These are phyloP conservation scores for Lasioglossum calceatum DNA, from an alignment of 2,888 invertebrate genomes.

Conservation along the genomic window DNA sequence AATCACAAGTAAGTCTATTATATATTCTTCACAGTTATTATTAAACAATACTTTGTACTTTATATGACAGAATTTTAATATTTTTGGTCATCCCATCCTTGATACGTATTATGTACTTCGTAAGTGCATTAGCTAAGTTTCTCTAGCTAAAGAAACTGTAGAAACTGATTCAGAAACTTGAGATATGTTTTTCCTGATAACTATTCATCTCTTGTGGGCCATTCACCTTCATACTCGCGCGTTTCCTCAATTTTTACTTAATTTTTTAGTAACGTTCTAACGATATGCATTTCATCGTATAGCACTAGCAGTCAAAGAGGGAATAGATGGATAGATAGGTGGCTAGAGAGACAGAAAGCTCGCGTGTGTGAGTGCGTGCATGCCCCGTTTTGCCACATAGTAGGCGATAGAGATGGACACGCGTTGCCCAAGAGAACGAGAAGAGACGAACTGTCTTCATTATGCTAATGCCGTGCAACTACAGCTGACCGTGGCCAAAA, in stretches of 20 bases:
- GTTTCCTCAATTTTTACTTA: constrained; percentile 32
- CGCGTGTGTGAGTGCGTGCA: not conserved
- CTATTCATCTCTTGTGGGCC: not conserved
- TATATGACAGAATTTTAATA: not conserved
- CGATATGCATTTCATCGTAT: constrained; percentile 57
- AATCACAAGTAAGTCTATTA: too few relatives aligned
- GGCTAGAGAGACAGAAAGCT: constrained; percentile 15
- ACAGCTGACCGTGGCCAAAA: constrained; percentile 80
- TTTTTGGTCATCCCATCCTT: not conserved
- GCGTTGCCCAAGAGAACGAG: constrained; percentile 54
- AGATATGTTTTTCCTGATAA: not conserved
- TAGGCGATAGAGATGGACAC: constrained; percentile 69
- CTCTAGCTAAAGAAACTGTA: not conserved
- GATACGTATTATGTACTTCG: not conserved
- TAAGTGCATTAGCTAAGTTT: not conserved
- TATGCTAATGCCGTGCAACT: constrained; percentile 81
- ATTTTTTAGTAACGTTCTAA: constrained; percentile 54
- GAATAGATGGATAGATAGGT: constrained; percentile 59
- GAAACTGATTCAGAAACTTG: not conserved
- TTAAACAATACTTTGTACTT: not conserved
- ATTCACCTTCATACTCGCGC: not conserved
- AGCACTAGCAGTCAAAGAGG: constrained; percentile 31
- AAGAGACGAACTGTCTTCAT: constrained; percentile 77
- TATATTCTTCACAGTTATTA: too few relatives aligned
- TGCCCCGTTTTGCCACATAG: constrained; percentile 48